Percentiles rank a stretch among this genome's conserved stretches.
Conservation (phyloP, 35 echinoderm and acorn worm genomes). For the Hemicentrotus pulcherrimus region DNA sequence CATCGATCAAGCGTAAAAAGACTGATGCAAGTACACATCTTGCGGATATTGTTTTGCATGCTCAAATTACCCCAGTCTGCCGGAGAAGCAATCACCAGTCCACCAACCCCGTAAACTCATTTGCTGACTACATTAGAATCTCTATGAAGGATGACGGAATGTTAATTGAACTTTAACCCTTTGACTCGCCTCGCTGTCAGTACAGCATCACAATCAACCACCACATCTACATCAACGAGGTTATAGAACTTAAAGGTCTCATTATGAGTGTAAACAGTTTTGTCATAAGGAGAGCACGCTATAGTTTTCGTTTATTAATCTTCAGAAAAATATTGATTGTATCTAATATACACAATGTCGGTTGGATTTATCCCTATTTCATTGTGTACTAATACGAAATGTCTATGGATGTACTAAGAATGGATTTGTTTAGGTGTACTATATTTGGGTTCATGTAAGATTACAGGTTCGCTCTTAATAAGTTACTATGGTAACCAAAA, state of each 20-base stretch:
- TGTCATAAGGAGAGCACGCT: not conserved
- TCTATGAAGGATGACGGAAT: conserved; percentile 10
- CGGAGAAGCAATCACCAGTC: not conserved
- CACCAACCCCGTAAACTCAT: not conserved
- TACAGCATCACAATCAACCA: not conserved
- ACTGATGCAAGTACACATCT: conserved; percentile 1
- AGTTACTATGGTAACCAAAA: not conserved
- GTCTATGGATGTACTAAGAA: not conserved
- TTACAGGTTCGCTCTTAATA: not conserved
- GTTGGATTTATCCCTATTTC: not conserved
- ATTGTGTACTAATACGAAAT: not conserved
- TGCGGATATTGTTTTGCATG: not conserved
- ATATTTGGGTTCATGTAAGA: not conserved
- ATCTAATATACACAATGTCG: not conserved
- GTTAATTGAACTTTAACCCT: conserved; percentile 29
- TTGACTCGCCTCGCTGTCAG: not conserved
- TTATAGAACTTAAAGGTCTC: not conserved
- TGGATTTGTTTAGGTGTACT: not conserved
- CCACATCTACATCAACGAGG: not conserved
- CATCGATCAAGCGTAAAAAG: not conserved
- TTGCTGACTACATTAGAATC: conserved; percentile 1
- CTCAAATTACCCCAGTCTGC: not conserved
- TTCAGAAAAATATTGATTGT: not conserved
- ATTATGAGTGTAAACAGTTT: not conserved
- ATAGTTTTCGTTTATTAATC: not conserved